phyloP scores from a whole-genome alignment of 2,888 invertebrate species.

The Callimorpha dominula region DNA sequence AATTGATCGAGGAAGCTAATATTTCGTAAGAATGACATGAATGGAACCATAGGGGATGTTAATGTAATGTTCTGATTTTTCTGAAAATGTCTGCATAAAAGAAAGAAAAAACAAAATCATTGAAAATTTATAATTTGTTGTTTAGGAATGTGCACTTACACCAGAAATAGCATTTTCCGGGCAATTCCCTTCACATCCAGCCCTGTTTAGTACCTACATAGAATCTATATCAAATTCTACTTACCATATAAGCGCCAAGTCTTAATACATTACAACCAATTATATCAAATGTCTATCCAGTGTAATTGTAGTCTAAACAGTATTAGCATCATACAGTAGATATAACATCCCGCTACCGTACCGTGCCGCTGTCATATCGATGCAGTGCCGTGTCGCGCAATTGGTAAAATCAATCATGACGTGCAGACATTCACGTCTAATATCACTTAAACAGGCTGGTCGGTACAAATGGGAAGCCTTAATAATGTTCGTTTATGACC shows the following conservation, averaged over 20 bases:
- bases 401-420: slow-evolving; percentile 78
- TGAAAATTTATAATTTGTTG: no score
- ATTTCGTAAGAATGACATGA: no score
- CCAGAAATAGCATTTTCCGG: no score
- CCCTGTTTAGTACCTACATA: not conserved
- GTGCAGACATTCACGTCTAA: slow-evolving; percentile 74
- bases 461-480: slow-evolving; percentile 79
- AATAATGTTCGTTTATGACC: slow-evolving; percentile 70
- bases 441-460: slow-evolving; percentile 81
- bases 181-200: not conserved
- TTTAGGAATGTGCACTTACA: no score
- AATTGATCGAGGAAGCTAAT: no score
- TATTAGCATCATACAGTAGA: slow-evolving; percentile 6
- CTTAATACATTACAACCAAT: slow-evolving; percentile 34
- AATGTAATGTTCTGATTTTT: no score
- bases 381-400: slow-evolving; percentile 8
- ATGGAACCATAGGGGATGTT: no score
- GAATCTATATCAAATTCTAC: not conserved
- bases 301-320: slow-evolving; percentile 26
- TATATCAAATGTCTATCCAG: slow-evolving; percentile 30
- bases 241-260: not conserved
- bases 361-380: slow-evolving; percentile 1
- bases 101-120: no score
- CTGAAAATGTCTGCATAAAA: no score
- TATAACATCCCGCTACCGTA: not conserved